Conservation (phyloP, 30 jellyfish, hydroid and myxozoan genomes). For the Aurelia coerulea region DNA sequence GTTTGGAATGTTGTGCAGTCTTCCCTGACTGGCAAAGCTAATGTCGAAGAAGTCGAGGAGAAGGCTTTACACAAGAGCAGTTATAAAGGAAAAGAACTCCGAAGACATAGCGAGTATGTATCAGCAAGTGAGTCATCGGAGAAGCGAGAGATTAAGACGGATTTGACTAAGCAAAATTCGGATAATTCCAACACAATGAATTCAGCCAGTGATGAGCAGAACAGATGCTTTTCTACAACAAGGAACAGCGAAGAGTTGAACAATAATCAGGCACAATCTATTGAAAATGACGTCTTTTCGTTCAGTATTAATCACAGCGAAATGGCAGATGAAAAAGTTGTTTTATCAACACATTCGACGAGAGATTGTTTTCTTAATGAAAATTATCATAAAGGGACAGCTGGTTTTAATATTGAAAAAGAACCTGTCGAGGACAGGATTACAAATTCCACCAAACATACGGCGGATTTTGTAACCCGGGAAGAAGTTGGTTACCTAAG, state of each 20-base stretch:
- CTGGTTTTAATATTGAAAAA: constrained; percentile 31
- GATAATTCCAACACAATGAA: neutral
- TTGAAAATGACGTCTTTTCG: constrained; percentile 1
- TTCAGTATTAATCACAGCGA: constrained; percentile 30
- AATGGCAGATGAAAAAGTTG: constrained; percentile 44
- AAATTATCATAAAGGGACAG: constrained; percentile 32
- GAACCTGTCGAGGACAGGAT: constrained; percentile 54
- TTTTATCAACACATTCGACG: constrained; percentile 24
- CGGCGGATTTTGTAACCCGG: neutral
- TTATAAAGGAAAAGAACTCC: too few relatives aligned
- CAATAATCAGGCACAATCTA: constrained; percentile 18
- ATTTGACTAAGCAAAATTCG: neutral
- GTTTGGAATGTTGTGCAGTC: too few relatives aligned
- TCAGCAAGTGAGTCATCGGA: too few relatives aligned
- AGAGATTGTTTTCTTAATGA: constrained; percentile 52
- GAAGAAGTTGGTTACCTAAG: constrained; percentile 1
- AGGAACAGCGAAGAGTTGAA: constrained; percentile 13
- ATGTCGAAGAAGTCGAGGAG: too few relatives aligned
- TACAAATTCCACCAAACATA: neutral
- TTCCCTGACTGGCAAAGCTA: too few relatives aligned
- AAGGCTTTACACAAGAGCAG: too few relatives aligned
- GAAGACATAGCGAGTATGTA: too few relatives aligned
- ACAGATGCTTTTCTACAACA: neutral
- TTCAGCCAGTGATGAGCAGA: neutral
- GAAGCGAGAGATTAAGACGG: neutral